Evolutionary conservation across 2,113 vertebrate genomes (phyloP).

Genomic region (Diphyllodes magnificus): DNA sequence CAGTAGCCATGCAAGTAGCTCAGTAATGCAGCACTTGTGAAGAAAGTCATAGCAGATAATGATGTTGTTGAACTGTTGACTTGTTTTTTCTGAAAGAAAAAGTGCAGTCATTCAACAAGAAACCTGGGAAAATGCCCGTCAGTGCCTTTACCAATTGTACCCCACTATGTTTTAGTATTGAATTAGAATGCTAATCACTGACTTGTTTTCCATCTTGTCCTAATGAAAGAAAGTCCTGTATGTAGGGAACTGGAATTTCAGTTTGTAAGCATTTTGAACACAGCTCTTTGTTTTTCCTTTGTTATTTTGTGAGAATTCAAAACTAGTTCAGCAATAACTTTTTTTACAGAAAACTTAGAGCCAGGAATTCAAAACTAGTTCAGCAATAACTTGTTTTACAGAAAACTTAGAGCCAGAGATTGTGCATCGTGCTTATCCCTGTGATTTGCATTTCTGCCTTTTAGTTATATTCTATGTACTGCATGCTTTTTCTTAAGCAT

Average conservation of each 20-base stretch:
- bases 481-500: not conserved
- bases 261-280: not conserved
- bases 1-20: not conserved
- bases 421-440: not conserved
- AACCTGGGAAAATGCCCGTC: not conserved
- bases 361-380: not conserved
- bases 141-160: not conserved
- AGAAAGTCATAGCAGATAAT: not conserved
- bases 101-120: not conserved
- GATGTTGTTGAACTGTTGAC: not conserved
- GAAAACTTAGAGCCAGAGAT: not conserved
- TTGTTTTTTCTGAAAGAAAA: not conserved
- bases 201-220: not conserved
- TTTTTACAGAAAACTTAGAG: not conserved
- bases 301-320: not conserved
- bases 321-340: not conserved
- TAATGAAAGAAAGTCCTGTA: not conserved
- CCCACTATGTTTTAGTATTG: not conserved
- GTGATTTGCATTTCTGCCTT: not conserved
- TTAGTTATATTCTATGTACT: not conserved
- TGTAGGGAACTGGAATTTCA: not conserved
- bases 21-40: not conserved
- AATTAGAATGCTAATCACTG: not conserved
- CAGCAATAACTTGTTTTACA: not conserved
- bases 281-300: not conserved